phyloP scores from a whole-genome alignment of 2,888 invertebrate species.

The Rutpela maculata region DNA sequence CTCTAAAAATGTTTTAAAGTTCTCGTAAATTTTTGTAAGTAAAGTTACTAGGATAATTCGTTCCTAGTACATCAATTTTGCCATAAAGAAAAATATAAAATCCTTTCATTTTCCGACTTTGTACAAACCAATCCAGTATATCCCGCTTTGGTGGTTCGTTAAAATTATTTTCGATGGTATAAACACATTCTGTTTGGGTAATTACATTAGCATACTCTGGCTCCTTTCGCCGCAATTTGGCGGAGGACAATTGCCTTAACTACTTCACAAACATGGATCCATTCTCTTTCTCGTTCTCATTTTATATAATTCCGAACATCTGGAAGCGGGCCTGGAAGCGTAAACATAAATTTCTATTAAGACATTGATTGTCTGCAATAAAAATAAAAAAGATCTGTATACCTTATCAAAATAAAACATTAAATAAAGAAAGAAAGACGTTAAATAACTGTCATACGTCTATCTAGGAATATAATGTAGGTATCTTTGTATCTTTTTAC shows the following conservation, averaged over 20 bases:
- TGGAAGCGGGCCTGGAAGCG: background rate
- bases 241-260: constrained; percentile 4
- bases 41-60: no score
- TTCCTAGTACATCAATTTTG: background rate
- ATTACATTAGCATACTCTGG: constrained; percentile 3
- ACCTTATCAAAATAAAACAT: background rate
- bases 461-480: background rate
- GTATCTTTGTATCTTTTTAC: no score
- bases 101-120: background rate
- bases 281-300: background rate
- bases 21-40: no score
- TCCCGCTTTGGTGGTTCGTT: background rate
- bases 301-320: constrained; percentile 1
- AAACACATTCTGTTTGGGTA: constrained; percentile 7
- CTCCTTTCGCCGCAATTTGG: background rate
- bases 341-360: background rate
- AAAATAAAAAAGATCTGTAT: background rate
- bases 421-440: background rate
- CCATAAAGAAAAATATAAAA: background rate
- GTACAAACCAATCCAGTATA: constrained; percentile 2
- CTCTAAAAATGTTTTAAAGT: no score
- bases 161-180: background rate
- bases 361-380: background rate
- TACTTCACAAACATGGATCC: constrained; percentile 7
- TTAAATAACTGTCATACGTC: no score